A percentile compares a stretch with the other conserved stretches of the same genome.
phyloP scores from a whole-genome alignment of 2,797 vertebrate species.

The Coreius guichenoti region DNA sequence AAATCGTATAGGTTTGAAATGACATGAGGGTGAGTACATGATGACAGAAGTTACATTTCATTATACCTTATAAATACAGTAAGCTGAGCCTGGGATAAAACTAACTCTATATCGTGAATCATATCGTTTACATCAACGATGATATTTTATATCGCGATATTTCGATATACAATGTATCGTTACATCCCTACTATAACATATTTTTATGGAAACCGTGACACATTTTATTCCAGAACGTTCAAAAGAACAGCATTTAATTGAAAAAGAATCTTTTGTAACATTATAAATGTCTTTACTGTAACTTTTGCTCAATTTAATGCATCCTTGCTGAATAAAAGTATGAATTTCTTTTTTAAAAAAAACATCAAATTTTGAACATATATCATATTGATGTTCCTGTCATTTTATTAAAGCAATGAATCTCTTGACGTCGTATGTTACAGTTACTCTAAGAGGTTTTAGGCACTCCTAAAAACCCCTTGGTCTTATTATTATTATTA shows the following conservation, averaged over 20 bases:
- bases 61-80: too few species aligned
- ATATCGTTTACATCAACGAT: too few species aligned
- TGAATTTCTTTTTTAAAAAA: neutral
- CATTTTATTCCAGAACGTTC: neutral
- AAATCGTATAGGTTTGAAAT: too few species aligned
- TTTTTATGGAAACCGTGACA: neutral
- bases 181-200: too few species aligned
- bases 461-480: neutral
- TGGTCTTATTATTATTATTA: neutral
- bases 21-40: too few species aligned
- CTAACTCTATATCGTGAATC: too few species aligned
- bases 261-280: neutral
- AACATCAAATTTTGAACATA: neutral
- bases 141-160: too few species aligned
- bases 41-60: too few species aligned
- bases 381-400: neutral
- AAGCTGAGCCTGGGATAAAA: too few species aligned
- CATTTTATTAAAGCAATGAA: neutral
- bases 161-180: too few species aligned
- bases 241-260: neutral
- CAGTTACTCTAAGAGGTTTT: constrained; percentile 3
- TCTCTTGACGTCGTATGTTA: neutral
- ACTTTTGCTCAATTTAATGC: neutral
- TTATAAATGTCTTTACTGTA: neutral
- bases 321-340: neutral